These are phyloP conservation scores for Cheracebus regulus DNA, from an alignment of 2,797 vertebrate species.

Conservation along the genomic window DNA sequence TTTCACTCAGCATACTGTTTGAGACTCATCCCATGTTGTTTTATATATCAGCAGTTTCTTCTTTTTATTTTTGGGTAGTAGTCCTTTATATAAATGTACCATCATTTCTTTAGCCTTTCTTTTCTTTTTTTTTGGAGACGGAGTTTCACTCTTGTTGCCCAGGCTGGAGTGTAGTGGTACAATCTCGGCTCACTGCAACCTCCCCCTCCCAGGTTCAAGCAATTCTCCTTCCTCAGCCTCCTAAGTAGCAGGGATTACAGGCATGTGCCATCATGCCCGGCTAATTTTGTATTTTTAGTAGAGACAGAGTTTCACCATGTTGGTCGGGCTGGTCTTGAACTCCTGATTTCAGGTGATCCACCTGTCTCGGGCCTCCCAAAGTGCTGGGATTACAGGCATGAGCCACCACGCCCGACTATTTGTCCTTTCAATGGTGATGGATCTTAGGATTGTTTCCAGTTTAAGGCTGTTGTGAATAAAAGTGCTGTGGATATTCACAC, in stretches of 20 bases:
- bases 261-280: background rate
- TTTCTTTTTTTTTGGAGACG: too few relatives aligned
- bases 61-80: conserved; percentile 35
- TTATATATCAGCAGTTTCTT: background rate
- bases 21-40: background rate
- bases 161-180: background rate
- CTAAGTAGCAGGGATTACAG: background rate
- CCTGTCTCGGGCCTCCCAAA: background rate
- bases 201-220: background rate
- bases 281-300: background rate
- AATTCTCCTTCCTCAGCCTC: background rate
- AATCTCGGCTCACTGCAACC: background rate
- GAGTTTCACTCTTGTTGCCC: too few relatives aligned
- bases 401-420: background rate
- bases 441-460: background rate
- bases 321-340: background rate
- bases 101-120: background rate
- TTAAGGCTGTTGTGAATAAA: conserved; percentile 34
- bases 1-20: conserved; percentile 43
- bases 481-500: background rate
- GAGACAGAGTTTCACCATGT: background rate
- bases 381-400: background rate
- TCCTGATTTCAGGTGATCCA: background rate
- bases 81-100: background rate
- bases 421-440: background rate